Conservation (phyloP, 30 jellyfish, hydroid and myxozoan genomes). For the Euphysa ruthae region DNA sequence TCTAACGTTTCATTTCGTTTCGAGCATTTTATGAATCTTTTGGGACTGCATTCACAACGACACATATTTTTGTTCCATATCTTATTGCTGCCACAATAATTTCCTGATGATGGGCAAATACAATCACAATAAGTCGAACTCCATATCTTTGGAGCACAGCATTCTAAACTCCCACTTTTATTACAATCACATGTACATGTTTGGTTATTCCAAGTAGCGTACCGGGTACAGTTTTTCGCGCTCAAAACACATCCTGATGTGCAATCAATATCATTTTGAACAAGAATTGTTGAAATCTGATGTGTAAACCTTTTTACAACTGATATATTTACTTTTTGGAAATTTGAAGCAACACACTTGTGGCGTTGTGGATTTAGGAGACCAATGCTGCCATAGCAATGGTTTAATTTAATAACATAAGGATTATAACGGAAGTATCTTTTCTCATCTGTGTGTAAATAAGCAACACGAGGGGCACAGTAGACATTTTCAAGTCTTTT, state of each 20-base stretch:
- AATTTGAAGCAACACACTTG: conserved; percentile 10
- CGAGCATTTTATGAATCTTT: not conserved
- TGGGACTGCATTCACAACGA: conserved; percentile 1
- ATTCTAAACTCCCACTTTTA: not conserved
- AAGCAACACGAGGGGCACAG: too few species aligned
- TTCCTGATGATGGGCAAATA: not conserved
- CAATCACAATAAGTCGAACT: conserved; percentile 16
- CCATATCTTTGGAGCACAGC: conserved; percentile 28
- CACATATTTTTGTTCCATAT: conserved; percentile 7
- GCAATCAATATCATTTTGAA: conserved; percentile 10
- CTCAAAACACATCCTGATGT: not conserved
- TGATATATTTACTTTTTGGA: not conserved
- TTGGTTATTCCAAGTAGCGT: not conserved
- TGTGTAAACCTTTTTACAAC: not conserved
- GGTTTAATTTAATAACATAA: conserved; percentile 12
- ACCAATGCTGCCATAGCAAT: conserved; percentile 14
- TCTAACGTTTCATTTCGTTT: conserved; percentile 1
- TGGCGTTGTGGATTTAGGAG: not conserved
- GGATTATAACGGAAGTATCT: conserved; percentile 5
- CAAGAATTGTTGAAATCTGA: not conserved
- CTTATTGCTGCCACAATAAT: conserved; percentile 1
- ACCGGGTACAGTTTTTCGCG: conserved; percentile 3
- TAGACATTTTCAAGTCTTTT: too few species aligned
- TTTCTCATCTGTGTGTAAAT: not conserved
- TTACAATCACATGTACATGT: conserved; percentile 6